Evolutionary conservation across 2,797 vertebrate genomes (phyloP).

Genomic region (Megalops cyprinoides): DNA sequence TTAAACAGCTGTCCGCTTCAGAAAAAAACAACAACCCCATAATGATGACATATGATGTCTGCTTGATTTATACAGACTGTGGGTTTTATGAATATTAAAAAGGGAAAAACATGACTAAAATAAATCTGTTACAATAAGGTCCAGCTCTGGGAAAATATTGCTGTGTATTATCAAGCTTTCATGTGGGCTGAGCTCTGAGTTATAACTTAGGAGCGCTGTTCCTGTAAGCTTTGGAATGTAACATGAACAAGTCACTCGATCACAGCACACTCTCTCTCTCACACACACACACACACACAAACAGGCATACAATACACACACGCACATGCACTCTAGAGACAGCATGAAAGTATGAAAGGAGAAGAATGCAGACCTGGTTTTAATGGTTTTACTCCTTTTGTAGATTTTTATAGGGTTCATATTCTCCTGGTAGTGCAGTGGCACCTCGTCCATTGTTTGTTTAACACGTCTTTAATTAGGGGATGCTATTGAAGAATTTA

Average conservation of each 20-base stretch:
- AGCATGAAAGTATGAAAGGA: too few species aligned
- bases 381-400: constrained; percentile 76
- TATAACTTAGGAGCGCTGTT: too few species aligned
- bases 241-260: too few species aligned
- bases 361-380: constrained; percentile 61
- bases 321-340: constrained; percentile 49
- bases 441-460: constrained; percentile 68
- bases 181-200: background rate
- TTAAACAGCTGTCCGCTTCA: background rate
- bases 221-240: too few species aligned
- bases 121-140: background rate
- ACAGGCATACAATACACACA: too few species aligned
- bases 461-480: constrained; percentile 74
- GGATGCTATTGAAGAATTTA: constrained; percentile 69
- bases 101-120: background rate
- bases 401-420: constrained; percentile 66
- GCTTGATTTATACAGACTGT: background rate
- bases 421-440: constrained; percentile 59
- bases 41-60: background rate
- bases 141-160: background rate
- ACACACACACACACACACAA: background rate
- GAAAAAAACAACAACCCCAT: background rate
- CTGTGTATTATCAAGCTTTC: background rate
- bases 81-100: background rate
- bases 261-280: background rate